Evolutionary conservation across 2,888 invertebrate genomes (phyloP).

Genomic region (Eumerus sabulonum): DNA sequence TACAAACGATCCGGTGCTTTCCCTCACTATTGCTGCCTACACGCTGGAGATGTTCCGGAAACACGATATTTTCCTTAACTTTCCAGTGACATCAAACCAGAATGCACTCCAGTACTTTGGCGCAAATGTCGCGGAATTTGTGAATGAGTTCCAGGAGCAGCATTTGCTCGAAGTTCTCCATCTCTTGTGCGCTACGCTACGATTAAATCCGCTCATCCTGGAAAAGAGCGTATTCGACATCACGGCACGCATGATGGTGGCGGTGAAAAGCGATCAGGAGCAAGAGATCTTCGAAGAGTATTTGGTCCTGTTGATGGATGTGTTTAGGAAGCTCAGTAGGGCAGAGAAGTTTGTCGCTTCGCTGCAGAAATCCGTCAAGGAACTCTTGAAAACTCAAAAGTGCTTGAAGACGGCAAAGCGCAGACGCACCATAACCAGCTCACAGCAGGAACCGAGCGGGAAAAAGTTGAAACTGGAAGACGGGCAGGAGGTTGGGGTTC

Average conservation of each 20-base stretch:
- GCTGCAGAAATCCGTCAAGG: slow-evolving; percentile 73
- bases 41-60: slow-evolving; percentile 73
- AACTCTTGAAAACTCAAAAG: slow-evolving; percentile 70
- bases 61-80: slow-evolving; percentile 73
- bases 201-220: slow-evolving; percentile 76
- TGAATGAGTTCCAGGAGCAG: slow-evolving; percentile 45
- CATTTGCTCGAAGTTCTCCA: slow-evolving; percentile 72
- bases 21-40: slow-evolving; percentile 70
- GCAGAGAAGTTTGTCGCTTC: slow-evolving; percentile 75
- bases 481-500: slow-evolving; percentile 8
- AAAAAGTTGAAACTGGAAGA: slow-evolving; percentile 47
- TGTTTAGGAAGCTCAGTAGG: slow-evolving; percentile 76
- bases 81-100: slow-evolving; percentile 33
- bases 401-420: slow-evolving; percentile 64
- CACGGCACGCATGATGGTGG: slow-evolving; percentile 73
- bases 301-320: slow-evolving; percentile 74
- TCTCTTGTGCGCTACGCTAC: slow-evolving; percentile 74
- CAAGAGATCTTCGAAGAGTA: slow-evolving; percentile 74
- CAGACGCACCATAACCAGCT: slow-evolving; percentile 38
- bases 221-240: slow-evolving; percentile 73
- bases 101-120: slow-evolving; percentile 68
- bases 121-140: slow-evolving; percentile 59
- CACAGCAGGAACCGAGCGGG: slow-evolving; percentile 7
- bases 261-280: slow-evolving; percentile 70
- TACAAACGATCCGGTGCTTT: slow-evolving; percentile 39